A percentile compares a stretch with the other conserved stretches of the same genome.
Evolutionary conservation across 2,888 invertebrate genomes (phyloP).

Genomic region (Disparrhopalites patrizii): DNA sequence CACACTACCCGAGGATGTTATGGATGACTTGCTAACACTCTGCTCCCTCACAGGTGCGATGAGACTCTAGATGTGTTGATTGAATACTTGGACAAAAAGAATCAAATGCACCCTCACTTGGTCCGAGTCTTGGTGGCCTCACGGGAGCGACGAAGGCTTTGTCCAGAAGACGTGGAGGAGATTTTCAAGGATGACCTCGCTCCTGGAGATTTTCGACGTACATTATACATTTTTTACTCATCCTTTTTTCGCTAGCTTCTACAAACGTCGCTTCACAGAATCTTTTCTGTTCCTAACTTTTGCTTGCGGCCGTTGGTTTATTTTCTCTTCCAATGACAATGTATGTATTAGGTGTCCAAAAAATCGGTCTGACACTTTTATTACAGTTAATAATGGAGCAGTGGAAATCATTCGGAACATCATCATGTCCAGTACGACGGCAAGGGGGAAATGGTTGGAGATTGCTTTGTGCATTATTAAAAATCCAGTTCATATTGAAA

Average conservation of each 20-base stretch:
- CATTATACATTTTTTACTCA: not conserved
- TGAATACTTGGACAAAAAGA: slow-evolving; percentile 23
- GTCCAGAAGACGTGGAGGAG: slow-evolving; percentile 22
- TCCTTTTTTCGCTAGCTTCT: not conserved
- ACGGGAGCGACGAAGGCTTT: slow-evolving; percentile 11
- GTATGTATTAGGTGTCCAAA: not conserved
- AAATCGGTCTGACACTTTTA: not conserved
- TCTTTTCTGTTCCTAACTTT: not conserved
- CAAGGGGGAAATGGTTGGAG: slow-evolving; percentile 23
- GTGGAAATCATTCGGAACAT: slow-evolving; percentile 26
- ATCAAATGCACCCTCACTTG: slow-evolving; percentile 25
- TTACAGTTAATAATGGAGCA: slow-evolving; percentile 10
- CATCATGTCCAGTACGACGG: slow-evolving; percentile 22
- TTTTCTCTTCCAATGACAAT: no score
- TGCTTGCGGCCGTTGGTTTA: no score
- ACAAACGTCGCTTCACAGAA: not conserved
- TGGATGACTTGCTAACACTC: no score
- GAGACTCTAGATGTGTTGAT: slow-evolving; percentile 17
- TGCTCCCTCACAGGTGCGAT: slow-evolving; percentile 10
- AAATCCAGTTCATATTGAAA: slow-evolving; percentile 4
- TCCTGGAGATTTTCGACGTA: slow-evolving; percentile 21
- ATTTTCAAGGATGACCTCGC: not conserved
- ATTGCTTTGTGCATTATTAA: slow-evolving; percentile 16
- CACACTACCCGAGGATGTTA: no score
- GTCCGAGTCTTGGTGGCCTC: slow-evolving; percentile 5